Percentiles rank a stretch among this genome's conserved stretches.
These are phyloP conservation scores for Leucosticte australis DNA, from an alignment of 2,113 vertebrate species.

Conservation along the genomic window DNA sequence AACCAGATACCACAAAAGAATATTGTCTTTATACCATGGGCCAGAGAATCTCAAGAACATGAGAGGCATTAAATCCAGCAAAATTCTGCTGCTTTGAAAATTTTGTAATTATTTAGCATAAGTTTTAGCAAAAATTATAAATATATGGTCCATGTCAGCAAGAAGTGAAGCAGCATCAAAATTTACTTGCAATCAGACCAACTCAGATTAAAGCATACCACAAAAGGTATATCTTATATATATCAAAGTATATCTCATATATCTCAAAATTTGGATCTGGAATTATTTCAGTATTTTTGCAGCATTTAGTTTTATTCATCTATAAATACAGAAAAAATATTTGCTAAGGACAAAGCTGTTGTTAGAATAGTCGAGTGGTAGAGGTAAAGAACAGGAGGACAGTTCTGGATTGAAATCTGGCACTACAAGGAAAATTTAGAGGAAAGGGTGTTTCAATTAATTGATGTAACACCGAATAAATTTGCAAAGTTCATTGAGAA, in stretches of 20 bases:
- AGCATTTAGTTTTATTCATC: background rate
- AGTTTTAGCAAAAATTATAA: background rate
- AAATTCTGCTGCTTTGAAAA: background rate
- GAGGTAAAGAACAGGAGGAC: background rate
- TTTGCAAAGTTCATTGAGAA: background rate
- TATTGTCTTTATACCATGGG: background rate
- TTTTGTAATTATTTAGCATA: background rate
- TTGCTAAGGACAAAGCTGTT: background rate
- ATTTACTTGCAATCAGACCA: background rate
- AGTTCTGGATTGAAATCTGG: background rate
- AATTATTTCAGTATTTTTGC: background rate
- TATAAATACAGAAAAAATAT: background rate
- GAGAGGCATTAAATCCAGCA: background rate
- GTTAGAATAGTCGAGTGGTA: background rate
- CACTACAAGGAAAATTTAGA: background rate
- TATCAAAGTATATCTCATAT: background rate
- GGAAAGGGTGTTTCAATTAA: background rate
- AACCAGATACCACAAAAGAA: background rate
- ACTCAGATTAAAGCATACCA: background rate
- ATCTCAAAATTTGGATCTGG: background rate
- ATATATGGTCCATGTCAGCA: background rate
- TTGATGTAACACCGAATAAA: background rate
- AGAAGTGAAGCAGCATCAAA: background rate
- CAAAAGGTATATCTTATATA: background rate
- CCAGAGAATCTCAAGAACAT: background rate